Evolutionary conservation across 2,797 vertebrate genomes (phyloP), one percentile per base, ranked within the genome.

Genomic region (Sebastes itinus): DNA sequence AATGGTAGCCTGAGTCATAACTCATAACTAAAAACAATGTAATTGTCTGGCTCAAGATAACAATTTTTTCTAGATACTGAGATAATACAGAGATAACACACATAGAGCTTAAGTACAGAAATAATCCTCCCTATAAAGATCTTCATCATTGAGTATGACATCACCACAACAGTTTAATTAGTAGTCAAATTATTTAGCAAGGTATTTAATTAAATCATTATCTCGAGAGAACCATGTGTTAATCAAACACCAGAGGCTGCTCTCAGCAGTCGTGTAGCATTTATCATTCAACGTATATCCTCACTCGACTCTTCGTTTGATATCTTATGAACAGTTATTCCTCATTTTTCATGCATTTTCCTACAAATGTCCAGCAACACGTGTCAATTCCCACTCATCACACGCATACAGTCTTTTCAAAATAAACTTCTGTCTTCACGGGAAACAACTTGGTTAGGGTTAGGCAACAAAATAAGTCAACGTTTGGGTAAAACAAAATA

Each of bases 21-120:
- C 14, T 42, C 13, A 6, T 42, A 38, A 38, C 6, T 46, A 30
- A 77, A 81, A 84, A 69, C 0, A 49, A 18, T 49, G 0, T 54
- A 46, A 79, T 65, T 76, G 67, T 28, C 75, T 52, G 38, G 42
- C 56, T 59, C 3, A 32, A 54, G 60, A 71, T 63, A 55, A 83
- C 30, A 74, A 67, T 49, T 35, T 55, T 27, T 27, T n/a, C 1
- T n/a, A 42, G 60, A 42, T 75, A 72, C 4, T 25, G 20, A 38
- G 68, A 64, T 65, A 72, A 65, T 46, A 59, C 16, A 33, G 22
- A 27, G 32, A 69, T 68, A 74, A 64, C 42, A 46, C 13, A 33
- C 11, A 42, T 3, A 46, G 11, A 56, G 28, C 54, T 72, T 7
- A 32, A 23, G n/a, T n/a, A 67, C 23, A 25, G 33, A 16, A 42